Evolutionary conservation across 2,888 invertebrate genomes (phyloP), one percentile per base, ranked within the genome.

Genomic region (Syrphus vitripennis): DNA sequence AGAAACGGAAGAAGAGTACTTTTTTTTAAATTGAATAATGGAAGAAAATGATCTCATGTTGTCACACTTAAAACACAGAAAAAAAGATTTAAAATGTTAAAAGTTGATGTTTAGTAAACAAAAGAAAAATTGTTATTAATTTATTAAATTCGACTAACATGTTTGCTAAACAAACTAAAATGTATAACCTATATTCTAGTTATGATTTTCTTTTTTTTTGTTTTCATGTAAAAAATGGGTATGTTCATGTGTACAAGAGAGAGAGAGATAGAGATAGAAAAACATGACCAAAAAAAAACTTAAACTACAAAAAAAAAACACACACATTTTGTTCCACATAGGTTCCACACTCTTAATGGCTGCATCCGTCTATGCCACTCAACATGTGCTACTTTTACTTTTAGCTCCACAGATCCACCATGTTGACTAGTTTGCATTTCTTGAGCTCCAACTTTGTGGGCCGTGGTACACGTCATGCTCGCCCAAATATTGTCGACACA

Each of bases 401-500:
- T 92, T 91, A 92, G 91, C 92, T 92, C 91, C 92, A 92, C 89
- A 92, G 91, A 89, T 92, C 92, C 91, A 92, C 92, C 92, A 92
- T 92, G 89, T 92, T 92, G 89, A 92, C 92, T 91, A 92, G 91
- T 90, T 92, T 92, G 90, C 92, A 92, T 89, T 92, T 92, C 89
- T 92, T 92, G 88, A 92, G 90, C 89, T 91, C 91, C 88, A 92
- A 88, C 89, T 92, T 91, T 19, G 92, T 91, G 88, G 92, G 91
- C 80, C 91, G 89, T 75, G 91, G 91, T 86, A 92, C 90, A 89
- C 92, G 93, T 95, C 95, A 95, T 94, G 95, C 94, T 29, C 94
- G 92, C 76, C 94, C 94, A 89, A 95, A 92, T 93, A 95, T 95
- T 88, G 94, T 94, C 19, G 95, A 94, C 72, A 95, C 95, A 91